Evolutionary conservation across 2,113 vertebrate species (phyloP).

Genomic region (Cricetomys ansorgei): DNA sequence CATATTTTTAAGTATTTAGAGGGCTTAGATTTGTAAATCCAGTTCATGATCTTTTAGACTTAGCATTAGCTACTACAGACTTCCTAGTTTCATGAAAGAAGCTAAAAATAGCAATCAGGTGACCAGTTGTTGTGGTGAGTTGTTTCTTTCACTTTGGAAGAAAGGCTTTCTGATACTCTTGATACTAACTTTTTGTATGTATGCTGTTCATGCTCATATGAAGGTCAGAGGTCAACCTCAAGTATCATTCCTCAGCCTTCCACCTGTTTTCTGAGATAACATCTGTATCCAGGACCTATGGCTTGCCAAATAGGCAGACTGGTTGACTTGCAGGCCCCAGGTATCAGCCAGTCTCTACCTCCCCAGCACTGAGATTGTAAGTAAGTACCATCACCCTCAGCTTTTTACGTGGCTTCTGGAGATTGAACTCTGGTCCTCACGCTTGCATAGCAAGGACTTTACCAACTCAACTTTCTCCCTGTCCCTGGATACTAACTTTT

Average conservation of each 20-base stretch:
- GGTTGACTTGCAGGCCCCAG: neutral
- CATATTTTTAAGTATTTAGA: slow-evolving; percentile 37
- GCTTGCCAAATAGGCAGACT: neutral
- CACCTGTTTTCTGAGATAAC: neutral
- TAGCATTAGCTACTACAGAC: slow-evolving; percentile 17
- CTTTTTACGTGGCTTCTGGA: no score
- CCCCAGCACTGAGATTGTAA: neutral
- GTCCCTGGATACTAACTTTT: neutral
- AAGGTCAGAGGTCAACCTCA: neutral
- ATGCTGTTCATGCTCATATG: no score
- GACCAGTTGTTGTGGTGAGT: neutral
- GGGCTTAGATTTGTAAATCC: slow-evolving; percentile 38
- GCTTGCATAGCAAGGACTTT: neutral
- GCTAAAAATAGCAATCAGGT: slow-evolving; percentile 13
- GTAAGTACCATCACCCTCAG: neutral
- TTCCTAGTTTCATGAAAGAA: neutral
- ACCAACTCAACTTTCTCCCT: neutral
- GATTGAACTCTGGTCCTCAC: neutral
- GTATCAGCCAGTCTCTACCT: neutral
- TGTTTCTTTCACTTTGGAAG: neutral
- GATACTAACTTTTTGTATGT: neutral
- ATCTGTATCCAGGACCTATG: neutral
- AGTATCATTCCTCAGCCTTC: neutral
- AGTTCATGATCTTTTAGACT: neutral
- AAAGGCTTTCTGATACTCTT: slow-evolving; percentile 36